Percentiles rank a stretch among this genome's conserved stretches.
Conservation (phyloP, 2,888 invertebrate genomes). For the Tenthredo livida region DNA sequence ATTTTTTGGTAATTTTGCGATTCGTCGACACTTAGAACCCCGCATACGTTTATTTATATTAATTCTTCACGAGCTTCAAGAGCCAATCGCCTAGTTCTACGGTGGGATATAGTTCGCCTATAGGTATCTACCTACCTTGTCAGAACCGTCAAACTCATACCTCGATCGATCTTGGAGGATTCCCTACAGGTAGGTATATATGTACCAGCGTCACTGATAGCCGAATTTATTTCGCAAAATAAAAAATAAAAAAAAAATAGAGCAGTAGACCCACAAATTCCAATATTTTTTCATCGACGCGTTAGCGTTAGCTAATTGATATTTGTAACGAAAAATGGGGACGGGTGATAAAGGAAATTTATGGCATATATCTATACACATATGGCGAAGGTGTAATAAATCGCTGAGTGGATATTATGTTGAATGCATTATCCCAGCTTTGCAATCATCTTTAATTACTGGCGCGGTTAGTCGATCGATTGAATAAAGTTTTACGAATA, state of each 20-base stretch:
- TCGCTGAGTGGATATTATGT: background rate
- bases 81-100: background rate
- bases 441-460: background rate
- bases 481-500: background rate
- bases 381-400: background rate
- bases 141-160: constrained; percentile 13
- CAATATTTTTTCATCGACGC: constrained; percentile 19
- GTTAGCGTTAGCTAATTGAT: constrained; percentile 17
- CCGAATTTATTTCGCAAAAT: background rate
- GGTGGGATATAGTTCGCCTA: background rate
- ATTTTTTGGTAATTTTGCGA: background rate
- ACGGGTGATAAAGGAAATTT: background rate
- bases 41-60: background rate
- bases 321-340: constrained; percentile 21
- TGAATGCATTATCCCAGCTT: background rate
- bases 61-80: constrained; percentile 2
- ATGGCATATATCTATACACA: background rate
- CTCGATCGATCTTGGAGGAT: constrained; percentile 26
- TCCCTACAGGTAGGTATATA: background rate
- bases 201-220: background rate
- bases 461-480: background rate
- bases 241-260: too few relatives aligned
- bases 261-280: background rate
- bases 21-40: background rate
- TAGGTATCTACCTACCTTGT: background rate